Evolutionary conservation across 2,113 vertebrate genomes (phyloP).

Genomic region (Rostratula benghalensis): DNA sequence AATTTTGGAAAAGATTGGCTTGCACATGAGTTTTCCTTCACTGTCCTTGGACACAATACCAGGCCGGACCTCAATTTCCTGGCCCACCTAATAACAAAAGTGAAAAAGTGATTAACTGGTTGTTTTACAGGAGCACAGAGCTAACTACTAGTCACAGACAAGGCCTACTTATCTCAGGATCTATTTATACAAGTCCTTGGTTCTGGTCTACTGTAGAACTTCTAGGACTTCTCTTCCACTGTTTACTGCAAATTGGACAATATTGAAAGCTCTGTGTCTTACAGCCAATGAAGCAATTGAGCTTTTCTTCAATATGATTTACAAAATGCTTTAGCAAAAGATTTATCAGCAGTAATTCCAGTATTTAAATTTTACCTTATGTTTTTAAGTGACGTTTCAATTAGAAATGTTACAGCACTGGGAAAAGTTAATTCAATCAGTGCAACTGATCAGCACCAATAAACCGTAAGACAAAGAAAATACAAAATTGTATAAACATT

Average conservation of each 20-base stretch:
- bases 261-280: background rate
- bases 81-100: constrained; percentile 85
- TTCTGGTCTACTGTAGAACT: background rate
- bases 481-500: background rate
- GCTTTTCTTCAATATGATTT: background rate
- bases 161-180: background rate
- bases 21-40: constrained; percentile 99
- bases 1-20: constrained; percentile 99
- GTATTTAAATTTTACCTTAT: background rate
- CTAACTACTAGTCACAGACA: background rate
- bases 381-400: background rate
- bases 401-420: background rate
- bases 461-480: background rate
- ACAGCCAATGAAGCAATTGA: background rate
- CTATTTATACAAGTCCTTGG: background rate
- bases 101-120: background rate
- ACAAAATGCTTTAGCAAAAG: background rate
- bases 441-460: background rate
- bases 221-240: background rate
- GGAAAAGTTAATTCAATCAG: background rate
- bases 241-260: background rate
- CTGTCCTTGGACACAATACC: constrained; percentile 99
- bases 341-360: background rate
- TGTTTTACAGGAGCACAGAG: background rate
- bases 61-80: constrained; percentile 96